Evolutionary conservation across 2,888 invertebrate species (phyloP).

Genomic region (Luffia ferchaultella): DNA sequence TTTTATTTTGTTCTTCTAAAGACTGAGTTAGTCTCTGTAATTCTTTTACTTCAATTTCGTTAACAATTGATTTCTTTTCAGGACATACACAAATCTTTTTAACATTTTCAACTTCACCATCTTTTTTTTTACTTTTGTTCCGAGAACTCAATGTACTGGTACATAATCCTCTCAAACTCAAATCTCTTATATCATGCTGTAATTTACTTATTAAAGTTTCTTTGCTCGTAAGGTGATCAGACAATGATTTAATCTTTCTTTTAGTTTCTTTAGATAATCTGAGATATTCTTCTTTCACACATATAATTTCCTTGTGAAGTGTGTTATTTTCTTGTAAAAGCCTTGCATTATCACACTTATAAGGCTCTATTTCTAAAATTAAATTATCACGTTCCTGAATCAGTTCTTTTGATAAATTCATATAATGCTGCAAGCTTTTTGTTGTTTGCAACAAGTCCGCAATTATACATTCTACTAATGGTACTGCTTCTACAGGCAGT

Average conservation of each 20-base stretch:
- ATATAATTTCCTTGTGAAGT: constrained; percentile 72
- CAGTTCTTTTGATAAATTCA: constrained; percentile 76
- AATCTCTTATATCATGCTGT: constrained; percentile 48
- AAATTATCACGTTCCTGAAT: constrained; percentile 75
- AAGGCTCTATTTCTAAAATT: constrained; percentile 77
- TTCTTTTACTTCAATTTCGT: constrained; percentile 49
- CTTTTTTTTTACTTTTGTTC: constrained; percentile 43
- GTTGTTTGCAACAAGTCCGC: constrained; percentile 88
- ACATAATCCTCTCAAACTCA: constrained; percentile 51
- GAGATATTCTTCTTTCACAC: constrained; percentile 71
- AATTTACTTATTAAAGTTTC: constrained; percentile 45
- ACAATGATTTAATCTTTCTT: constrained; percentile 68
- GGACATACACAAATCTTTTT: constrained; percentile 32
- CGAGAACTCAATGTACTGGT: constrained; percentile 52
- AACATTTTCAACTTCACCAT: constrained; percentile 22
- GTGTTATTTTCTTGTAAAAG: constrained; percentile 79
- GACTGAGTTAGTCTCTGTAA: constrained; percentile 46
- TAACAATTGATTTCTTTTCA: constrained; percentile 28
- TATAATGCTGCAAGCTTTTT: constrained; percentile 85
- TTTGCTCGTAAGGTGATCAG: constrained; percentile 68
- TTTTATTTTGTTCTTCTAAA: constrained; percentile 49
- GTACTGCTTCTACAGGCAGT: constrained; percentile 78
- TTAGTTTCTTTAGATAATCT: constrained; percentile 65
- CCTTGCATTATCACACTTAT: constrained; percentile 81
- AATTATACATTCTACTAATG: constrained; percentile 81